Conservation (phyloP, 2,113 vertebrate species). For the Marmota monax region DNA sequence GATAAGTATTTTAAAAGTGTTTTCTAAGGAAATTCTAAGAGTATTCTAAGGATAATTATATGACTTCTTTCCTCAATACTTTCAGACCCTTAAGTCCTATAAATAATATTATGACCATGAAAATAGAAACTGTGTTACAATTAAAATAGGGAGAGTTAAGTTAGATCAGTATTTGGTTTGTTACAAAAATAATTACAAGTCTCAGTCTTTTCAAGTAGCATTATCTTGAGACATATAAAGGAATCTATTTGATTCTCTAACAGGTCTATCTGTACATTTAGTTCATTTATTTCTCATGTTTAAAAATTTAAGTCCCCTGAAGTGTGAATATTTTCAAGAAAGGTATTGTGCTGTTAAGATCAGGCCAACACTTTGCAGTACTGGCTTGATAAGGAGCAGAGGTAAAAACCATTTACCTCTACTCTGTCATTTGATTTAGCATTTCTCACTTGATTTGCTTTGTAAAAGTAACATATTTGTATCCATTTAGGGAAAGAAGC, state of each 20-base stretch:
- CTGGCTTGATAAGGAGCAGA: not conserved
- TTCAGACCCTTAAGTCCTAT: not conserved
- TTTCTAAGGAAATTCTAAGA: not conserved
- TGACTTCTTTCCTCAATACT: constrained; percentile 5
- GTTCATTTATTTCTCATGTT: constrained; percentile 27
- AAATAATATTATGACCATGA: not conserved
- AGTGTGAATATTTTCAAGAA: constrained; percentile 34
- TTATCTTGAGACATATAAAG: constrained; percentile 22
- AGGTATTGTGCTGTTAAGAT: constrained; percentile 18
- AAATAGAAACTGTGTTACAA: constrained; percentile 20
- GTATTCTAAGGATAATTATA: not conserved
- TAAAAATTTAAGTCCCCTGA: constrained; percentile 23
- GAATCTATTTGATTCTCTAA: constrained; percentile 20
- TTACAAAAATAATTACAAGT: constrained; percentile 49
- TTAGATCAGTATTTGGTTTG: constrained; percentile 23
- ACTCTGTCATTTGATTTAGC: too few species aligned
- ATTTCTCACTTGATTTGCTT: constrained; percentile 6
- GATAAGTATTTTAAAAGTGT: not conserved
- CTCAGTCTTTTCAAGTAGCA: constrained; percentile 36
- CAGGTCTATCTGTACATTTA: constrained; percentile 4
- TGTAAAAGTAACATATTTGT: constrained; percentile 55
- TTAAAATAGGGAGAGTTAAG: constrained; percentile 68
- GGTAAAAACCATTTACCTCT: not conserved
- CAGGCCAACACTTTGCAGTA: not conserved
- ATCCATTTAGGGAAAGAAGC: constrained; percentile 46